phyloP scores from a whole-genome alignment of 2,888 invertebrate genomes.

The Odontocerum albicorne region DNA sequence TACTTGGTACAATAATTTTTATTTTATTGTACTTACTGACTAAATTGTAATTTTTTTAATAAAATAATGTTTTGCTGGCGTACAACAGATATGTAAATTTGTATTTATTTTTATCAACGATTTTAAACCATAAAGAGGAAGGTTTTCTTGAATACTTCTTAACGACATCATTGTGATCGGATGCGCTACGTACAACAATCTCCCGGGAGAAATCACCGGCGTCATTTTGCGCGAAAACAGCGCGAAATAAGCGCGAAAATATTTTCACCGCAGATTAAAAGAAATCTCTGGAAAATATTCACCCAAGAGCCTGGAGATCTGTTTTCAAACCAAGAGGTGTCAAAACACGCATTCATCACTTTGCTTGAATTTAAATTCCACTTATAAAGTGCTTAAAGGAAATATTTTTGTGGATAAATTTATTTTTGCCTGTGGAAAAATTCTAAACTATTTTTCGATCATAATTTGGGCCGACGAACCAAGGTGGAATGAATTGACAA shows the following conservation, averaged over 20 bases:
- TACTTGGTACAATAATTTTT: no score
- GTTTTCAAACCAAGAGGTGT: not conserved
- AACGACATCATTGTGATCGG: conserved; percentile 16
- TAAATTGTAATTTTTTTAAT: no score
- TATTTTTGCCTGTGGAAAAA: not conserved
- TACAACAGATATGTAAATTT: no score
- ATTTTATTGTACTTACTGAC: no score
- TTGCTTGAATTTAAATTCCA: conserved; percentile 2
- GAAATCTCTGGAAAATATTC: not conserved
- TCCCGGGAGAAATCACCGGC: conserved; percentile 14
- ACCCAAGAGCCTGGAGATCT: no score
- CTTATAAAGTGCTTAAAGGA: not conserved
- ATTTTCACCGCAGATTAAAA: conserved; percentile 13
- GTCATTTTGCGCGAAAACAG: conserved; percentile 3
- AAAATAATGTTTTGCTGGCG: no score
- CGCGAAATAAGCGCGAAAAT: conserved; percentile 4
- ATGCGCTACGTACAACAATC: not conserved
- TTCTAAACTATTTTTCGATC: no score
- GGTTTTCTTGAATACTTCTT: not conserved
- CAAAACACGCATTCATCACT: conserved; percentile 9
- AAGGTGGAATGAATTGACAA: no score
- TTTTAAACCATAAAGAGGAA: no score
- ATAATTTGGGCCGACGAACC: no score
- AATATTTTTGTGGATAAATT: not conserved
- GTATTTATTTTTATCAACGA: no score